Conservation (phyloP, 2,113 vertebrate genomes). For the Acanthochromis polyacanthus region DNA sequence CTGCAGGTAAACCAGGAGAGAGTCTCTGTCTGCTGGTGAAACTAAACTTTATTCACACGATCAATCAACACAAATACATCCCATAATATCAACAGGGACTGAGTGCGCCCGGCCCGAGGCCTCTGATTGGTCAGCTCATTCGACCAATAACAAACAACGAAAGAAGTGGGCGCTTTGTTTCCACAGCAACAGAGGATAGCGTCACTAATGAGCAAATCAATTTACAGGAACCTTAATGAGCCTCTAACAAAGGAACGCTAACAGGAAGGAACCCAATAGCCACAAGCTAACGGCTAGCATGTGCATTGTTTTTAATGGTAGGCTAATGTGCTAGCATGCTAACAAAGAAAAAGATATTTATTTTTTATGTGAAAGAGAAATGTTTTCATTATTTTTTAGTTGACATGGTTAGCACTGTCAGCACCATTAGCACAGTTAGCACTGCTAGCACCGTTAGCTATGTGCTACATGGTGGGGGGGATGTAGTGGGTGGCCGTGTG, state of each 20-base stretch:
- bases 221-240: not conserved
- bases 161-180: too few relatives aligned
- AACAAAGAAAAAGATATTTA: not conserved
- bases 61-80: constrained; percentile 50
- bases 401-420: too few relatives aligned
- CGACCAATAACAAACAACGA: too few relatives aligned
- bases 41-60: constrained; percentile 62
- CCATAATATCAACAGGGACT: constrained; percentile 42
- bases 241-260: too few relatives aligned
- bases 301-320: not conserved
- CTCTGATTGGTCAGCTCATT: constrained; percentile 5
- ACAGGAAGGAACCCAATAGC: too few relatives aligned
- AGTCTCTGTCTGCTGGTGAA: constrained; percentile 45
- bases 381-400: too few relatives aligned
- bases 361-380: too few relatives aligned
- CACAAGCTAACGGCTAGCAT: not conserved
- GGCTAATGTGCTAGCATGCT: not conserved
- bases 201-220: not conserved
- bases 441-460: constrained; percentile 22
- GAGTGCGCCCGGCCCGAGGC: not conserved
- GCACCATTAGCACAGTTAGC: constrained; percentile 10
- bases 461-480: constrained; percentile 83
- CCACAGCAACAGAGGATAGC: too few relatives aligned
- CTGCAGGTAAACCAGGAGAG: not conserved
- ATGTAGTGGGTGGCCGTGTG: constrained; percentile 82